Evolutionary conservation across 2,888 invertebrate species (phyloP), one percentile per base, ranked within the genome.

Genomic region (Latrodectus hesperus): DNA sequence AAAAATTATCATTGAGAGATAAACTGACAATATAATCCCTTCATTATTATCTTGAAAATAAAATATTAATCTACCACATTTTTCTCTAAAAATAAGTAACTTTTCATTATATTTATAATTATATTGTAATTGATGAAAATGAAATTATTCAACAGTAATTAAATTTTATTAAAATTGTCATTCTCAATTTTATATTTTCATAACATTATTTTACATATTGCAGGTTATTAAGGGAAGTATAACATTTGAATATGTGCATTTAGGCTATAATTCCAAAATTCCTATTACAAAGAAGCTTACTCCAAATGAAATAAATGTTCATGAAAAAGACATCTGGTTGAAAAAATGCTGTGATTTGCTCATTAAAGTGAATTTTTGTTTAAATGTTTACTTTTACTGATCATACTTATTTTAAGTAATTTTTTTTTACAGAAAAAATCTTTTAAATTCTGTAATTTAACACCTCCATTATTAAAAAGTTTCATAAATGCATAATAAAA

Each of bases 201-300:
- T 55, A 10, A 55, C 11, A 17, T 70, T 68, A 22, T 11, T 79
- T 26, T 26, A 17, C 55, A 8, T 71, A 60, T 73, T 55, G 14
- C 53, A 88, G 88, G 17, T 84, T 14, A 76, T 84, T 26, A 79
- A 82, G 70, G 87, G 84, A 26, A 82, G 78, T 55, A 60, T 88
- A 22, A 65, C 71, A n/a, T 76, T 70, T 81, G 78, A 84, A 14
- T 84, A 84, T 80, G 17, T 72, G 22, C 84, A 84, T 60, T 55
- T 88, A 52, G 88, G 88, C 9, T 79, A 74, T 55, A 53, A 71
- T 9, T 55, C 72, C 16, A 79, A 73, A 67, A 53, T 76, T 12
- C 52, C 52, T 16, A 38, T 88, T 9, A 60, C 60, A 17, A 12
- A 17, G 12, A 65, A 80, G 16, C 67, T 71, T 16, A 38, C 60